Evolutionary conservation across 2,888 invertebrate species (phyloP).

Genomic region (Stenodema calcarata): DNA sequence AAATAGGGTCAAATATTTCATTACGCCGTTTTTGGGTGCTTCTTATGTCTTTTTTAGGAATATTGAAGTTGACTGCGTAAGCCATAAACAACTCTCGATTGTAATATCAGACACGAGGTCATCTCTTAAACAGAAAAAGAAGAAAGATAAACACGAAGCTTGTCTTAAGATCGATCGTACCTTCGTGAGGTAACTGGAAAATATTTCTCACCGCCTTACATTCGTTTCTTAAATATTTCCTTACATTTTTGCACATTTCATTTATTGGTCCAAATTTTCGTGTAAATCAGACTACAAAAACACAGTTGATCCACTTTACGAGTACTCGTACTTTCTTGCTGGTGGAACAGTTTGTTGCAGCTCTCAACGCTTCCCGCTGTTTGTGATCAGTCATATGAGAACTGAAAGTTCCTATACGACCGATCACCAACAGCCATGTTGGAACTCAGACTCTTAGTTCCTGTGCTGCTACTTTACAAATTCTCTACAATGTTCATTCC

Average conservation of each 20-base stretch:
- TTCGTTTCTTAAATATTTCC: not conserved
- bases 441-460: no score
- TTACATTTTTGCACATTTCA: not conserved
- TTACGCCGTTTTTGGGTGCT: not conserved
- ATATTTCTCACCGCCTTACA: not conserved
- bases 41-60: slow-evolving; percentile 30
- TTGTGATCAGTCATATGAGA: no score
- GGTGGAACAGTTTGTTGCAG: no score
- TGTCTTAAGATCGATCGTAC: slow-evolving; percentile 54
- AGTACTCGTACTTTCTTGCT: no score
- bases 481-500: no score
- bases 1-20: not conserved
- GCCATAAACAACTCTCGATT: slow-evolving; percentile 35
- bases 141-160: slow-evolving; percentile 69
- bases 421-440: no score
- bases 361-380: no score
- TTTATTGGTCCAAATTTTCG: no score
- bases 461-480: no score
- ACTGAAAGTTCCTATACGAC: no score
- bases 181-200: slow-evolving; percentile 55
- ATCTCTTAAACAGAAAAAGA: slow-evolving; percentile 64
- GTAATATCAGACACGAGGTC: slow-evolving; percentile 50
- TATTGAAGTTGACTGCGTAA: slow-evolving; percentile 44
- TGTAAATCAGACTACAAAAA: no score
- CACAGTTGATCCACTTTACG: no score